Evolutionary conservation across 2,888 invertebrate genomes (phyloP), one percentile per base, ranked within the genome.

Genomic region (Pachydiplax longipennis): DNA sequence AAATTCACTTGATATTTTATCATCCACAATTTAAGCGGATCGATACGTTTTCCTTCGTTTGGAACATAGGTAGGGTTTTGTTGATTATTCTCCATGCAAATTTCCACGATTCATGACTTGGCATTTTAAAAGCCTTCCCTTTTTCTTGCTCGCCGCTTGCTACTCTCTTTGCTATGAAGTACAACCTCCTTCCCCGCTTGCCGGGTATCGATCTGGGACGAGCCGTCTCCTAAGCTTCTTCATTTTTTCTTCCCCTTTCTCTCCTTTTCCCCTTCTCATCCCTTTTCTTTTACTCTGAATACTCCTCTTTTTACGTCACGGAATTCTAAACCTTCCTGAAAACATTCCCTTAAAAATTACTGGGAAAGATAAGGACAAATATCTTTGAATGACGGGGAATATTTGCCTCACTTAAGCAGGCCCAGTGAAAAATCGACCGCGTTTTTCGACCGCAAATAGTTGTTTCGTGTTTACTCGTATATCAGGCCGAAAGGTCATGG

Each of bases 91-190:
- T 53, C 53, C 15, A 53, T 53, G 18, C 53, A 31, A 18, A 58
- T 31, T 58, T 83, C 22, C 83, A 83, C 53, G 83, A 83, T 83
- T 22, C 83, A 83, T 83, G 83, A 58, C 83, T 58, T 83, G 83
- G 58, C 87, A 61, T 83, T 58, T 58, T 35, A 6, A 83, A 65
- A 65, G 37, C 61, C 3, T 22, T 58, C 4, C 65, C 65, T 25
- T 25, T 65, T 22, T 12, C 65, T 65, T 31, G 58, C 83, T 58
- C 58, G 83, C 37, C 58, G 22, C 15, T 53, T 31, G 48, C 83
- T 83, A 48, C 58, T 83, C 58, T 83, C 61, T n/a, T 87, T 22
- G 10, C 87, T 87, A 25, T 31, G 87, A 37, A 37, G 61, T n/a
- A 61, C 58, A 61, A 37, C 61, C 87, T 61, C 87, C n/a, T 83